These are phyloP conservation scores for Aix galericulata DNA, from an alignment of 2,113 vertebrate species.

Conservation along the genomic window DNA sequence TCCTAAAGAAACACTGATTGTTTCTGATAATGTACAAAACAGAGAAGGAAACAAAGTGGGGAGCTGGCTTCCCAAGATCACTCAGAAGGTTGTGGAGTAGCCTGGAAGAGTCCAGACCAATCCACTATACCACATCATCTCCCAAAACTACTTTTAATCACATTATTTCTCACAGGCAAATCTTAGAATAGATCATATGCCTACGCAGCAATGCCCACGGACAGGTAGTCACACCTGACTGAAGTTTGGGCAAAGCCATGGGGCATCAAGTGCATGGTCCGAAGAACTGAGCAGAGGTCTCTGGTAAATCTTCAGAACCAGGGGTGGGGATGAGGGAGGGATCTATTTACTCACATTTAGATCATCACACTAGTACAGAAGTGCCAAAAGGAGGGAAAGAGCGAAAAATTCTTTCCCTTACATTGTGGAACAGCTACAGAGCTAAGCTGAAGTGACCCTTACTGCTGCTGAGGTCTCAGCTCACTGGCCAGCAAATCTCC, in stretches of 20 bases:
- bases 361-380: background rate
- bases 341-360: background rate
- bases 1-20: background rate
- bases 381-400: background rate
- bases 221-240: background rate
- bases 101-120: background rate
- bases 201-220: background rate
- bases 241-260: background rate
- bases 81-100: fast-evolving
- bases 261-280: background rate
- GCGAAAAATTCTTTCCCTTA: background rate
- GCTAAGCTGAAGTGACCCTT: background rate
- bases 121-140: background rate
- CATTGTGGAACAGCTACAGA: background rate
- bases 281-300: background rate
- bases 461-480: background rate
- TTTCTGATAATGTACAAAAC: background rate
- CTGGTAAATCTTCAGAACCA: background rate
- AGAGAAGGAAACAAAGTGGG: background rate
- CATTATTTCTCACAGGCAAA: background rate
- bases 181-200: background rate
- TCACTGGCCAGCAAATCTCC: background rate
- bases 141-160: background rate
- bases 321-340: background rate
- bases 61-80: background rate